Conservation (phyloP, 2,888 invertebrate genomes). For the Automeris io region DNA sequence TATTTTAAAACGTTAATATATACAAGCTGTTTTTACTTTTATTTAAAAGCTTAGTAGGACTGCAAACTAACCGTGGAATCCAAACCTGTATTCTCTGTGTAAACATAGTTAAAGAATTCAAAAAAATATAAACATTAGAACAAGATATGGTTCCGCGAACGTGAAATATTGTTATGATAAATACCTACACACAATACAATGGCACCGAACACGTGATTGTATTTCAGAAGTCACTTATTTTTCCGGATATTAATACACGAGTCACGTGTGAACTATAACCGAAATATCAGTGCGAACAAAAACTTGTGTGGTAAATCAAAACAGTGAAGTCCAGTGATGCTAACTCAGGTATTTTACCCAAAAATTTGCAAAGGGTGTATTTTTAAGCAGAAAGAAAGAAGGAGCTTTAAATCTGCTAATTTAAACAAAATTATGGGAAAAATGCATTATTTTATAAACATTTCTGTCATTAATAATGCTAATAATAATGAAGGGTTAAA, state of each 20-base stretch:
- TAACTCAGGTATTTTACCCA: not conserved
- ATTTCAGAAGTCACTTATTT: constrained; percentile 3
- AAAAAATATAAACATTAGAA: not conserved
- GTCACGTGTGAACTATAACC: constrained; percentile 3
- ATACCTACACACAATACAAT: not conserved
- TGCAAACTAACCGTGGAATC: too few relatives aligned
- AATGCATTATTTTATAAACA: too few relatives aligned
- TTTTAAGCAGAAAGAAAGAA: too few relatives aligned
- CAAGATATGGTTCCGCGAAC: not conserved
- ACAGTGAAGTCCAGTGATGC: not conserved
- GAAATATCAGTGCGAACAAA: constrained; percentile 2
- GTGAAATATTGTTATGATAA: not conserved
- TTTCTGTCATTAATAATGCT: too few relatives aligned
- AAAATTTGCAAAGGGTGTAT: not conserved
- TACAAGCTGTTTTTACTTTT: too few relatives aligned
- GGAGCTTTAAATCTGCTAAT: too few relatives aligned
- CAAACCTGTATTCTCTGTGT: too few relatives aligned
- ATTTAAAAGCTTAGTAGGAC: too few relatives aligned
- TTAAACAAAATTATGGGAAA: too few relatives aligned
- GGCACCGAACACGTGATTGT: not conserved
- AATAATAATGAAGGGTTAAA: too few relatives aligned
- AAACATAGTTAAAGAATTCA: not conserved
- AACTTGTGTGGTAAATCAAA: constrained; percentile 4
- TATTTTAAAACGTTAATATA: too few relatives aligned
- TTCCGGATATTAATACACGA: constrained; percentile 2